A percentile compares a stretch with the other conserved stretches of the same genome.
phyloP scores from a whole-genome alignment of 2,113 vertebrate species.

The Pangasianodon hypophthalmus region DNA sequence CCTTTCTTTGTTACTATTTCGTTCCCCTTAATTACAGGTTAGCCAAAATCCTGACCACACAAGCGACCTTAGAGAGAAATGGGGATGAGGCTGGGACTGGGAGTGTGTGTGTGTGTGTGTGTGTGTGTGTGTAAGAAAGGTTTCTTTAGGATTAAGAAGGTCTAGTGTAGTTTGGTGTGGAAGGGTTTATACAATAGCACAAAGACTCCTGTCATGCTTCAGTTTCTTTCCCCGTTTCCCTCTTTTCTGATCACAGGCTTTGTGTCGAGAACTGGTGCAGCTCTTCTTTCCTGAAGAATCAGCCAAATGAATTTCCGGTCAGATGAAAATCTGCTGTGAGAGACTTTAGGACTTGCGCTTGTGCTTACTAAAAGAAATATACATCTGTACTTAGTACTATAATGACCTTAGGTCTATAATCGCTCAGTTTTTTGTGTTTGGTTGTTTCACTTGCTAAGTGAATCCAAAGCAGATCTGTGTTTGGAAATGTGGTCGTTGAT shows the following conservation, averaged over 20 bases:
- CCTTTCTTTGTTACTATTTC: not conserved
- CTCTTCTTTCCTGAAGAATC: not conserved
- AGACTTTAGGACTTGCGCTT: not conserved
- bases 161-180: slow-evolving; percentile 54
- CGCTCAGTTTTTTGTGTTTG: not conserved
- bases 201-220: not conserved
- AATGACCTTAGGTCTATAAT: not conserved
- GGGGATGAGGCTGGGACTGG: not conserved
- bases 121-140: not conserved
- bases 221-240: not conserved
- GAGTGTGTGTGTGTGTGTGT: not conserved
- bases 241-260: not conserved
- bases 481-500: not conserved
- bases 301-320: not conserved
- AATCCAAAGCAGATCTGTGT: not conserved
- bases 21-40: not conserved
- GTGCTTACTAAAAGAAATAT: not conserved
- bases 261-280: not conserved
- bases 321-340: not conserved
- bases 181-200: slow-evolving; percentile 54
- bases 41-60: slow-evolving; percentile 12
- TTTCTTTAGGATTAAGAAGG: slow-evolving; percentile 40
- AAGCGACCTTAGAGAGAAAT: not conserved
- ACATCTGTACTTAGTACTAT: not conserved
- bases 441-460: not conserved